These are phyloP conservation scores for Portunus trituberculatus DNA, from an alignment of 1,140 invertebrate genomes.

Conservation along the genomic window DNA sequence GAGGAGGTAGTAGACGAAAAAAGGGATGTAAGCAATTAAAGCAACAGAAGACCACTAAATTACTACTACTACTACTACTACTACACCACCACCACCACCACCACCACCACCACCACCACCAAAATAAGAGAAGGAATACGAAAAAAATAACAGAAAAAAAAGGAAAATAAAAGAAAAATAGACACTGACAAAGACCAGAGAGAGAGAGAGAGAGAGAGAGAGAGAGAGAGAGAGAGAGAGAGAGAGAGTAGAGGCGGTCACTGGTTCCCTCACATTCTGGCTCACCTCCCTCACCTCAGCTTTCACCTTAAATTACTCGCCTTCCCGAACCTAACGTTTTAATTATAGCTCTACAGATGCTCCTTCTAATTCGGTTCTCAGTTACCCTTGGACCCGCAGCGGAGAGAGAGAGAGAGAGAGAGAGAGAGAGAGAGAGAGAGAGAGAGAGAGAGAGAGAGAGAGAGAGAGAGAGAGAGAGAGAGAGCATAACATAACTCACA, in stretches of 20 bases:
- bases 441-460: too few relatives aligned
- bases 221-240: not conserved
- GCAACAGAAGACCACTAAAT: not conserved
- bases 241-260: not conserved
- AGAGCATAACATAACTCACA: too few relatives aligned
- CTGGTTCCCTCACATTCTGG: not conserved
- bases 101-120: not conserved
- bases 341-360: not conserved
- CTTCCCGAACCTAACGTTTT: not conserved
- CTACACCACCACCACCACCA: constrained; percentile 4
- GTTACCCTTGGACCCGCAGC: too few relatives aligned
- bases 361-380: not conserved
- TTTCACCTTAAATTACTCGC: not conserved
- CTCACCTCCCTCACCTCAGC: not conserved
- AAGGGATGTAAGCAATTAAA: not conserved
- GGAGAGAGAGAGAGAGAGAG: too few relatives aligned
- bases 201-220: not conserved
- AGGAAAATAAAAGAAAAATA: not conserved
- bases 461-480: too few relatives aligned
- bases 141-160: not conserved
- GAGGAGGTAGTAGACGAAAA: not conserved
- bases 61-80: not conserved
- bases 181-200: not conserved
- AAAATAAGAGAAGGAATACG: not conserved
- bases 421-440: too few relatives aligned